Evolutionary conservation across 2,888 invertebrate species (phyloP).

Genomic region (Chalcosyrphus nemorum): DNA sequence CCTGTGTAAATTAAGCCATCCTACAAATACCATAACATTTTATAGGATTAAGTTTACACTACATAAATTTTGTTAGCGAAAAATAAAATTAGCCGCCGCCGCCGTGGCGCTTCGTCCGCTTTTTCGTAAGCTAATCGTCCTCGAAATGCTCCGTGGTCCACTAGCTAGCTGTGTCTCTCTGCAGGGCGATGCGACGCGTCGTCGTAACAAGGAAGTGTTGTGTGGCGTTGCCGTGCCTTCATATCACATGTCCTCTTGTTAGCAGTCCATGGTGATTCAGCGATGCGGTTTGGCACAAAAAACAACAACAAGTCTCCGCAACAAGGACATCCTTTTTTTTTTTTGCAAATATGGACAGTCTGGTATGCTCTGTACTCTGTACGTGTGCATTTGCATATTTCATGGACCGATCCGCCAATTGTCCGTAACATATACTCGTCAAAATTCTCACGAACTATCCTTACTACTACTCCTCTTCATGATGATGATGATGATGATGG

Average conservation of each 20-base stretch:
- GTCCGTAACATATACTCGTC: constrained; percentile 33
- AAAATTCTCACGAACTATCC: constrained; percentile 5
- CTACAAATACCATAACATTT: constrained; percentile 76
- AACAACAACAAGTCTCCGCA: not conserved
- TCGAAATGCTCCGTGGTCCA: constrained; percentile 75
- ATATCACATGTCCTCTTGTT: constrained; percentile 28
- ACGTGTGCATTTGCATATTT: constrained; percentile 45
- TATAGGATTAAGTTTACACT: constrained; percentile 79
- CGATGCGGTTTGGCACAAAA: constrained; percentile 24
- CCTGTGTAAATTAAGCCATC: constrained; percentile 75
- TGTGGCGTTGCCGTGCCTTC: not conserved
- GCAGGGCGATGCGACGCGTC: no score
- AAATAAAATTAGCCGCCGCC: constrained; percentile 74
- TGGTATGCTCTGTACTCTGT: not conserved
- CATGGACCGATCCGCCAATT: constrained; percentile 31
- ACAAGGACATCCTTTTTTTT: constrained; percentile 30
- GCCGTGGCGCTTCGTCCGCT: constrained; percentile 44
- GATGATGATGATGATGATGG: not conserved
- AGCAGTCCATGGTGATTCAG: constrained; percentile 10
- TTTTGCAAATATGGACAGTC: not conserved
- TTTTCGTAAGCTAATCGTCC: constrained; percentile 76
- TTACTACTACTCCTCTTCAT: not conserved
- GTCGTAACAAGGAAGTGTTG: not conserved
- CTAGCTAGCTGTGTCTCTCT: no score
- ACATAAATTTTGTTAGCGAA: constrained; percentile 78